Evolutionary conservation across 1,140 invertebrate genomes (phyloP).

Genomic region (Physella acuta): DNA sequence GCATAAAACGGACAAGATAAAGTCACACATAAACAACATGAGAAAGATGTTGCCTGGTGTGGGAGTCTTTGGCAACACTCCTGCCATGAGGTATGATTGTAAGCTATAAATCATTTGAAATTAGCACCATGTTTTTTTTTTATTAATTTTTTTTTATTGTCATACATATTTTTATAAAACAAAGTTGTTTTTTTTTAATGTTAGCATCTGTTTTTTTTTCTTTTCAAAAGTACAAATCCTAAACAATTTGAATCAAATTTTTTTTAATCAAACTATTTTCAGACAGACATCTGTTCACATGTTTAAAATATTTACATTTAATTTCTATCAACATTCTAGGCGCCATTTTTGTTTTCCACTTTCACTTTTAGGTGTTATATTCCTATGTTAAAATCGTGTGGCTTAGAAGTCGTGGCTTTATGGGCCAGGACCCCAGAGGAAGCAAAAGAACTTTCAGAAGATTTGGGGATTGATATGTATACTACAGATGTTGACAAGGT

Average conservation of each 20-base stretch:
- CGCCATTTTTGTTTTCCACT: neutral
- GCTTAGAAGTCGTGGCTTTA: slow-evolving; percentile 78
- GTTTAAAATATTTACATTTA: too few relatives aligned
- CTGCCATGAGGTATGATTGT: slow-evolving; percentile 66
- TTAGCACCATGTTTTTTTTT: neutral
- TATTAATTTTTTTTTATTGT: neutral
- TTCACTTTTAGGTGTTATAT: slow-evolving; percentile 72
- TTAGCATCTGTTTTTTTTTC: too few relatives aligned
- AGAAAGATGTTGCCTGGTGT: slow-evolving; percentile 77
- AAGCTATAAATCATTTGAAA: neutral
- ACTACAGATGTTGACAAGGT: slow-evolving; percentile 94
- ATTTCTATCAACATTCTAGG: too few relatives aligned
- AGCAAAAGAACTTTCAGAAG: slow-evolving; percentile 76
- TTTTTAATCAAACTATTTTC: too few relatives aligned
- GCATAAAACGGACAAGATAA: too few relatives aligned
- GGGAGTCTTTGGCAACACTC: slow-evolving; percentile 90
- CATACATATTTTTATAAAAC: neutral
- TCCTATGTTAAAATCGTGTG: slow-evolving; percentile 86
- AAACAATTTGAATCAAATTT: too few relatives aligned
- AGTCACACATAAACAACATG: slow-evolving; percentile 29
- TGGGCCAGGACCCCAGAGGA: slow-evolving; percentile 85
- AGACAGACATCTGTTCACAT: too few relatives aligned
- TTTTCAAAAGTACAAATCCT: too few relatives aligned
- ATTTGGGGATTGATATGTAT: slow-evolving; percentile 84
- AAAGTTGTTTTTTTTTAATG: too few relatives aligned